Evolutionary conservation across 1,140 invertebrate species (phyloP), one percentile per base, ranked within the genome.

Genomic region (Tribolium castaneum): DNA sequence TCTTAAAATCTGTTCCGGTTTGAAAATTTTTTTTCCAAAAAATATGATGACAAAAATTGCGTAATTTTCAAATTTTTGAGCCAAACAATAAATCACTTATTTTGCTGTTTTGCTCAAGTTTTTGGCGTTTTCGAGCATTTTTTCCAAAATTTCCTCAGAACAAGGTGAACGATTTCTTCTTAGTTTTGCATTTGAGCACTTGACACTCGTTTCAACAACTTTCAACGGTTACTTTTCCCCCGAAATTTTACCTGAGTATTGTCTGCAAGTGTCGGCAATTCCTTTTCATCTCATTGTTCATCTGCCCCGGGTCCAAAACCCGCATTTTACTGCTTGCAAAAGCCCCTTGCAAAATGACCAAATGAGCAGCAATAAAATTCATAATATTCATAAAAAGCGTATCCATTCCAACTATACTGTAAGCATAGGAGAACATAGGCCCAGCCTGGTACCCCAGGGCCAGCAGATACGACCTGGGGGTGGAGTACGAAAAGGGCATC

Each of bases 361-460:
- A 70, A 75, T 85, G 83, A 6, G 75, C 78, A 0, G 75, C 81
- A 34, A 82, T 77, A 74, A 81, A 82, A 79, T 86, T 86, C 77
- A 86, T 82, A 22, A 85, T 82, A 70, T 84, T 84, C 83, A 85
- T 86, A 73, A 84, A 84, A 25, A 86, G 49, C 2, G 83, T 82
- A 54, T 86, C 85, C 78, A 85, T 83, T 3, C 84, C 85, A 22
- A 84, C 80, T 14, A 86, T 82, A 39, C 82, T 85, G 34, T 83
- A 84, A 1, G 82, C 82, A 62, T 84, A 84, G 9, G 81, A 83
- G 76, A 82, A 82, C 82, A 85, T 86, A 10, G 85, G 84, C 6
- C 78, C 81, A 16, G 80, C 78, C 78, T 85, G 82, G 77, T 82
- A 84, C 3, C 77, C 70, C 73, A 85, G 70, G 22, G 84, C 85